phyloP scores from a whole-genome alignment of 1,140 invertebrate species.

The Drosophila grimshawi region DNA sequence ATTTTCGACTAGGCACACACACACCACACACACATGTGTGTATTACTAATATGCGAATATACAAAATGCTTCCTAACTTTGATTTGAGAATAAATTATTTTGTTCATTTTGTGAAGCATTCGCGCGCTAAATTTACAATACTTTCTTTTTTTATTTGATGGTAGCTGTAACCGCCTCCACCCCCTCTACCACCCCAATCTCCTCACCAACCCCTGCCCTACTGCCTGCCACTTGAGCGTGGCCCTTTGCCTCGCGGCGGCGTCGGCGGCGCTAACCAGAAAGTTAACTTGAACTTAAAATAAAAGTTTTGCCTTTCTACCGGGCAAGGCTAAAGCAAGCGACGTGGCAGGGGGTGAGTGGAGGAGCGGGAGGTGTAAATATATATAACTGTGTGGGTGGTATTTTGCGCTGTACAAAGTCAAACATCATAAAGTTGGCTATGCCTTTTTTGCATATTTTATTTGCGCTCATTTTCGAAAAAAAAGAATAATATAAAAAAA shows the following conservation, averaged over 20 bases:
- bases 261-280: constrained; percentile 65
- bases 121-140: constrained; percentile 46
- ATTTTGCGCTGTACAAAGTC: constrained; percentile 75
- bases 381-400: not conserved
- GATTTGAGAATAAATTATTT: constrained; percentile 82
- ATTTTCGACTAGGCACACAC: constrained; percentile 75
- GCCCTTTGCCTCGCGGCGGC: constrained; percentile 42
- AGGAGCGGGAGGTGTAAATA: not conserved
- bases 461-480: constrained; percentile 73
- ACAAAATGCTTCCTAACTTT: constrained; percentile 75
- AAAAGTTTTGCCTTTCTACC: constrained; percentile 70
- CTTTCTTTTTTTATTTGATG: constrained; percentile 8
- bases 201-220: too few species aligned
- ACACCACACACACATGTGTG: constrained; percentile 20
- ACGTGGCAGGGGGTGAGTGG: not conserved
- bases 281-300: constrained; percentile 82
- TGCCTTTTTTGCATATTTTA: constrained; percentile 82
- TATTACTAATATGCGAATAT: constrained; percentile 77
- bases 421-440: constrained; percentile 82
- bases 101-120: constrained; percentile 59
- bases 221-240: constrained; percentile 1
- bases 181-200: not conserved
- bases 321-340: constrained; percentile 14
- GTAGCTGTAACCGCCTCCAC: not conserved
- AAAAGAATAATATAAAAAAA: constrained; percentile 10